phyloP scores from a whole-genome alignment of 2,113 vertebrate species.

The Grammomys surdaster region DNA sequence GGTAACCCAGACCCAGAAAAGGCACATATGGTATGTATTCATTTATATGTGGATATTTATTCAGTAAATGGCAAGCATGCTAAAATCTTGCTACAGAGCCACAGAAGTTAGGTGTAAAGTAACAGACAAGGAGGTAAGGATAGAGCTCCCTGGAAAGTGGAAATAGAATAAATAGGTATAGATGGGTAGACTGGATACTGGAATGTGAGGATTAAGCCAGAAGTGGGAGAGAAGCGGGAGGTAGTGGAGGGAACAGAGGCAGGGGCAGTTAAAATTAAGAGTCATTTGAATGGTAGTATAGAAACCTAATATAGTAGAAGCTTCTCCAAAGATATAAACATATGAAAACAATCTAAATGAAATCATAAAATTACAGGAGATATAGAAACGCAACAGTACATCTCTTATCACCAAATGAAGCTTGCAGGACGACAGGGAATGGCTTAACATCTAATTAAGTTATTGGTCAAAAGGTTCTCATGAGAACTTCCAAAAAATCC shows the following conservation, averaged over 20 bases:
- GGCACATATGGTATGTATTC: background rate
- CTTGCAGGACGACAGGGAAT: background rate
- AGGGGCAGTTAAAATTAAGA: rapidly evolving
- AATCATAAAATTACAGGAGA: background rate
- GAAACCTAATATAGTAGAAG: background rate
- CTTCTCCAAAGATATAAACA: background rate
- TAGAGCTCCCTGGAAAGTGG: background rate
- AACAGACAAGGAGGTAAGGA: background rate
- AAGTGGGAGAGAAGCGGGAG: background rate
- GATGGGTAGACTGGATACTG: background rate
- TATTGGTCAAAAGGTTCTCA: background rate
- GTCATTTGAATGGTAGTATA: background rate
- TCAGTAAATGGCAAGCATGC: background rate
- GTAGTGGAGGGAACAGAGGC: background rate
- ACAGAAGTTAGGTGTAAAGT: background rate
- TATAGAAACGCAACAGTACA: background rate
- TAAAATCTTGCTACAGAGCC: background rate
- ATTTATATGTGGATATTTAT: background rate
- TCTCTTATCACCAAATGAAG: background rate
- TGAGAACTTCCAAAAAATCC: background rate
- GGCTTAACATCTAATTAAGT: background rate
- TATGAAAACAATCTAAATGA: background rate
- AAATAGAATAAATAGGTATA: background rate
- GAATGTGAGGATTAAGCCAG: background rate
- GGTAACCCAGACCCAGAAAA: background rate